Evolutionary conservation across 2,888 invertebrate species (phyloP).

Genomic region (Apoda limacodes): DNA sequence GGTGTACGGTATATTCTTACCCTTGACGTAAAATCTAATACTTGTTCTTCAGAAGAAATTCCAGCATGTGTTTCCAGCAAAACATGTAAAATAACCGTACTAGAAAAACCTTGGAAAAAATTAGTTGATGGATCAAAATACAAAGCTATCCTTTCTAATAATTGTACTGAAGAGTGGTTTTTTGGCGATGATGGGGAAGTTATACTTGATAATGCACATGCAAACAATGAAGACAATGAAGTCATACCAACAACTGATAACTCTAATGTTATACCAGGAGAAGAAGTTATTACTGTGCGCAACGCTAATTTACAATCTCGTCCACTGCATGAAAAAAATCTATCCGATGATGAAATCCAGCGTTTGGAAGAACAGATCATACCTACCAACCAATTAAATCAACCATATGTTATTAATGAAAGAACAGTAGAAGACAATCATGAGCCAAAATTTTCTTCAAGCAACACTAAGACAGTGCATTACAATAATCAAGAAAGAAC

Average conservation of each 20-base stretch:
- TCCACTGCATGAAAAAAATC: conserved; percentile 29
- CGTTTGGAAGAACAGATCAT: conserved; percentile 54
- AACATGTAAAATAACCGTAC: conserved; percentile 71
- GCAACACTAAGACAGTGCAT: conserved; percentile 10
- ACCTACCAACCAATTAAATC: conserved; percentile 25
- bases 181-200: conserved; percentile 52
- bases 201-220: conserved; percentile 10
- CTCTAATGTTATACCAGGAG: conserved; percentile 34
- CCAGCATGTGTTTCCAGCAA: conserved; percentile 37
- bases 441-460: conserved; percentile 20
- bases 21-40: conserved; percentile 57
- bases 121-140: conserved; percentile 67
- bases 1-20: conserved; percentile 71
- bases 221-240: conserved; percentile 38
- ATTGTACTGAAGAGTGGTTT: conserved; percentile 72
- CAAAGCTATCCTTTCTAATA: conserved; percentile 72
- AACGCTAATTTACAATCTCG: conserved; percentile 35
- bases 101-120: conserved; percentile 75
- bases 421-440: too few species aligned
- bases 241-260: conserved; percentile 21
- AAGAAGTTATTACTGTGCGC: conserved; percentile 40
- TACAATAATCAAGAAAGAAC: conserved; percentile 15
- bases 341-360: conserved; percentile 42
- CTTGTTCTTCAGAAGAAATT: conserved; percentile 38
- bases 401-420: conserved; percentile 12